Base-by-base conservation (phyloP, 2,888 invertebrate genomes). In the Atethmia centrago region DNA sequence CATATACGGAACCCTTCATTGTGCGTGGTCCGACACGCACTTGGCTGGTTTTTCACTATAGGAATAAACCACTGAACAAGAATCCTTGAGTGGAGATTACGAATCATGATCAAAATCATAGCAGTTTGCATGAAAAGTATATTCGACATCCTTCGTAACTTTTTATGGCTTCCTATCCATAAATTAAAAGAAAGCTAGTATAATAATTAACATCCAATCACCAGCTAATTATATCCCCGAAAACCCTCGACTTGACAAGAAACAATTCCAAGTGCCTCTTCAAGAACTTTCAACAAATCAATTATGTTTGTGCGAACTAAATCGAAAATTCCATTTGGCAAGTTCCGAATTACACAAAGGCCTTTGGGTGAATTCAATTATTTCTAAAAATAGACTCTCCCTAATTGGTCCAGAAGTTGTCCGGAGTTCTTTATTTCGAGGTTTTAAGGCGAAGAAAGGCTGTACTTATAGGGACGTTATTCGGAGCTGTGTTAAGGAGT, bases 361-460 rank as follows among this genome's bases (percentile, higher is more conserved):
- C 36, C 64, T 36, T 62, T 42, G 45, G 0, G 61, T 56, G 31
- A 76, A 82, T 76, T 82, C 65, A 71, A 78, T 82, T 82, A 76
- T 69, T 64, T 71, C 75, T 74, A 65, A 68, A 83, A 84, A 84
- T 77, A 74, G 40, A 47, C n/a, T 63, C 12, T 40, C n/a, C 53
- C 51, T 73, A 78, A 72, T 84, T 84, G 77, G 70, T 65, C 59
- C 64, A n/a, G 16, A 79, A 82, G 63, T 78, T 72, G 28, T 55
- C 8, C 55, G 42, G 31, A 67, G 45, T 62, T 68, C 62, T 82
- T 82, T 62, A 77, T 69, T 82, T 67, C 19, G 16, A 59, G 58
- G 47, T 61, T 79, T 59, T 67, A 67, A 59, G n/a, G n/a, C 36
- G 12, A 49, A 25, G 47, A 51, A 65, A 62, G 25, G 31, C 16